Evolutionary conservation across 2,888 invertebrate genomes (phyloP).

Genomic region (Patella ulyssiponensis): DNA sequence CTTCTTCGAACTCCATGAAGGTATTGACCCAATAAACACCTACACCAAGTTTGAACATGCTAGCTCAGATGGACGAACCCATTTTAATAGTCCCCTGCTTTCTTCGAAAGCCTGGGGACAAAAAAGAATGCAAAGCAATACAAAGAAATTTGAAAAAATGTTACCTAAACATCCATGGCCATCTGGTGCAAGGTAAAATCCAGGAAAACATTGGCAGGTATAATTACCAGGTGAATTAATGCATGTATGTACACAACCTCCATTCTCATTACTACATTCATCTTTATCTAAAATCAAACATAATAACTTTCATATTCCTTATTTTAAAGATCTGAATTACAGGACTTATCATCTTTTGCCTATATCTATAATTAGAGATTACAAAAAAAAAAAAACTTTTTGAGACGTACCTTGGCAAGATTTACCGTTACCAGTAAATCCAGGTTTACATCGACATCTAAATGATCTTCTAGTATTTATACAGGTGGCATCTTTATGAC

Average conservation of each 20-base stretch:
- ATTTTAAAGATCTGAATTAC: neutral
- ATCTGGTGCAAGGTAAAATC: conserved; percentile 66
- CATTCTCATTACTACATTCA: conserved; percentile 68
- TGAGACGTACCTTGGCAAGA: conserved; percentile 65
- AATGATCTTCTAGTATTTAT: conserved; percentile 63
- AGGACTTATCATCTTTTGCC: too few species aligned
- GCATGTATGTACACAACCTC: conserved; percentile 69
- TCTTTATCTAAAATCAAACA: conserved; percentile 57
- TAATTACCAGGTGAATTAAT: conserved; percentile 69
- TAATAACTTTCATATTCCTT: neutral
- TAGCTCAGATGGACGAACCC: too few species aligned
- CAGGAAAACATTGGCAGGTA: conserved; percentile 66
- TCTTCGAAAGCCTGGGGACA: too few species aligned
- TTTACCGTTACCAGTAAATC: conserved; percentile 67
- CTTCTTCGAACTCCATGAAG: too few species aligned
- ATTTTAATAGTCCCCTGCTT: too few species aligned
- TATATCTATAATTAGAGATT: too few species aligned
- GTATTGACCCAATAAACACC: too few species aligned
- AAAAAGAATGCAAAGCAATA: too few species aligned
- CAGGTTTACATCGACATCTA: conserved; percentile 66
- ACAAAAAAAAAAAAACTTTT: too few species aligned
- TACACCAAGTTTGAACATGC: too few species aligned
- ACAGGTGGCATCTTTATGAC: conserved; percentile 67
- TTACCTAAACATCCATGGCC: conserved; percentile 70
- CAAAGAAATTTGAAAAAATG: conserved; percentile 19